These are phyloP conservation scores for Lipophrys pholis DNA, from an alignment of 2,113 vertebrate species.

Conservation along the genomic window DNA sequence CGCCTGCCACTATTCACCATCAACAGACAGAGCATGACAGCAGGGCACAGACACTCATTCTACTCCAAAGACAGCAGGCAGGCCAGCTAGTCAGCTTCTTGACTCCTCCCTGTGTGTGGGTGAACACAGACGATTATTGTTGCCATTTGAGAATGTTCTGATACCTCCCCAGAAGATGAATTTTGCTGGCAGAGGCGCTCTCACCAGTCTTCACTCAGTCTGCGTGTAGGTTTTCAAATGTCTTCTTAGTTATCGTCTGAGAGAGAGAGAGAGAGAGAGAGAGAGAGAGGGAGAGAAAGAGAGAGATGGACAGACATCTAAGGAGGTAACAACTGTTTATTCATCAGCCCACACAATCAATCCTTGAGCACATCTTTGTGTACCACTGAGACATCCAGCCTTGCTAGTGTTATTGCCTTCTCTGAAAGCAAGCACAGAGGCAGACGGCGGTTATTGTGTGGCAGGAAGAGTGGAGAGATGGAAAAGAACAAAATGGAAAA, in stretches of 20 bases:
- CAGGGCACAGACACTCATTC: slow-evolving; percentile 39
- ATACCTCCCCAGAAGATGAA: slow-evolving; percentile 58
- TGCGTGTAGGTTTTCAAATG: slow-evolving; percentile 47
- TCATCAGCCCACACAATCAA: slow-evolving; percentile 67
- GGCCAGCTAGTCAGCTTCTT: slow-evolving; percentile 43
- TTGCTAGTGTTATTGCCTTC: slow-evolving; percentile 62
- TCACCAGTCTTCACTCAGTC: slow-evolving; percentile 34
- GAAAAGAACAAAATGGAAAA: slow-evolving; percentile 53
- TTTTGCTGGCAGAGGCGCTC: slow-evolving; percentile 36
- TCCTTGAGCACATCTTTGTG: slow-evolving; percentile 56
- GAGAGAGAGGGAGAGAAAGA: slow-evolving; percentile 24
- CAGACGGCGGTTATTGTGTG: slow-evolving; percentile 37
- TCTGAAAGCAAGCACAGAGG: slow-evolving; percentile 51
- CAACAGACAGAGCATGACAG: slow-evolving; percentile 62
- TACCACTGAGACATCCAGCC: slow-evolving; percentile 51
- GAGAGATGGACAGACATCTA: slow-evolving; percentile 51
- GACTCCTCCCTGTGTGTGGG: slow-evolving; percentile 54
- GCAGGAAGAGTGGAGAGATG: slow-evolving; percentile 19
- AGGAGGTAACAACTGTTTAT: slow-evolving; percentile 69
- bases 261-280: slow-evolving; percentile 21
- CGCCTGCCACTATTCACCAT: slow-evolving; percentile 42
- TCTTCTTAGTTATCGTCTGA: slow-evolving; percentile 39
- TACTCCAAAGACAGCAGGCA: slow-evolving; percentile 42
- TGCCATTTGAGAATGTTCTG: slow-evolving; percentile 52
- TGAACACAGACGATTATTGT: slow-evolving; percentile 65